phyloP scores from a whole-genome alignment of 2,888 invertebrate genomes.

The Drosophila rellima region DNA sequence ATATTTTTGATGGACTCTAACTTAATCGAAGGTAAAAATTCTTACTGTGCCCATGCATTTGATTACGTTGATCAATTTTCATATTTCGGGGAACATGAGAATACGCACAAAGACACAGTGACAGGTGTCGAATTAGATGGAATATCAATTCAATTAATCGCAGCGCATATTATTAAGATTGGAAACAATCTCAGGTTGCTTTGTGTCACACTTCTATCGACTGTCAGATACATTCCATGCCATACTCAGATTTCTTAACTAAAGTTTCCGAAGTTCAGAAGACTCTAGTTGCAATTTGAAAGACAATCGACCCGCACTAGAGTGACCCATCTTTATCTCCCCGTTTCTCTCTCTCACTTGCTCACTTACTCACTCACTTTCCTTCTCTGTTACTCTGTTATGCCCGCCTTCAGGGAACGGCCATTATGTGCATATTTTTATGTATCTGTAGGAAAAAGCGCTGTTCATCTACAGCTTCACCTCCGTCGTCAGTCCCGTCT shows the following conservation, averaged over 20 bases:
- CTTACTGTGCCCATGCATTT: constrained; percentile 6
- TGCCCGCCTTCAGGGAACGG: constrained; percentile 33
- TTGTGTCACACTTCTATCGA: constrained; percentile 1
- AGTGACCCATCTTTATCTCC: background rate
- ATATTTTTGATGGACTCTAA: background rate
- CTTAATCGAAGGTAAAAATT: constrained; percentile 2
- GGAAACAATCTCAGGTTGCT: constrained; percentile 6
- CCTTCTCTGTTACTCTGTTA: background rate
- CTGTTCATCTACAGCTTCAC: constrained; percentile 13
- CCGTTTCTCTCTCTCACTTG: background rate
- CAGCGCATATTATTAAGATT: constrained; percentile 28
- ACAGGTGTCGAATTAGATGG: constrained; percentile 28
- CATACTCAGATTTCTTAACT: constrained; percentile 15
- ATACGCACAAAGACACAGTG: background rate
- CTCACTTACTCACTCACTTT: background rate
- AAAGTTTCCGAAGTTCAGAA: background rate
- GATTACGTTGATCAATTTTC: background rate
- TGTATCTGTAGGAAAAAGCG: constrained; percentile 26
- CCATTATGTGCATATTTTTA: constrained; percentile 75
- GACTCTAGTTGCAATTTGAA: constrained; percentile 24
- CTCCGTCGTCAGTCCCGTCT: background rate
- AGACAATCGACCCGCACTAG: constrained; percentile 39
- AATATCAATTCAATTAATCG: constrained; percentile 35
- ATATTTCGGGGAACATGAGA: background rate
- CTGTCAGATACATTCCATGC: constrained; percentile 6